Percentiles rank a stretch among this genome's conserved stretches.
phyloP scores from a whole-genome alignment of 2,113 vertebrate genomes.

The Rhabdomys dilectus region DNA sequence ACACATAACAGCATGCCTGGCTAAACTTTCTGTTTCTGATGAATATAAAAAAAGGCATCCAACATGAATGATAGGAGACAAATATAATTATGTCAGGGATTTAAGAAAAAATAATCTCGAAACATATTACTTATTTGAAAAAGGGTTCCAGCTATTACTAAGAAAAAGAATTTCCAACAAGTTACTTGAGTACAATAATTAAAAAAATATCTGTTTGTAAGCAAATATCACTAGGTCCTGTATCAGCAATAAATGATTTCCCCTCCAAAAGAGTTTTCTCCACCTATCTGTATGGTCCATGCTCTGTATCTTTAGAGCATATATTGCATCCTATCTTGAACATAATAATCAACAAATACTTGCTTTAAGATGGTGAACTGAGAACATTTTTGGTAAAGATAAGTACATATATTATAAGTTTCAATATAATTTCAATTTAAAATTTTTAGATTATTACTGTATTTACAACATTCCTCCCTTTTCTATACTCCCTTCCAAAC shows the following conservation, averaged over 20 bases:
- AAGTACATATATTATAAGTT: not conserved
- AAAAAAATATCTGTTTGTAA: not conserved
- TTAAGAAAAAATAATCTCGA: not conserved
- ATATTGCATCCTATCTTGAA: not conserved
- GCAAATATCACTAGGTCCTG: not conserved
- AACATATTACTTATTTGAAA: not conserved
- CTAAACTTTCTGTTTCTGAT: not conserved
- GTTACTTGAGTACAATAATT: not conserved
- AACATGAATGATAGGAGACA: not conserved
- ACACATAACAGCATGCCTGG: not conserved
- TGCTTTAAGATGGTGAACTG: not conserved
- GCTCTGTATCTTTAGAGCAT: not conserved
- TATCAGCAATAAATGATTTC: not conserved
- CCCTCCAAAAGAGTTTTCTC: not conserved
- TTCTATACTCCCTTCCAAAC: not conserved
- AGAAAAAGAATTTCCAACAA: no score
- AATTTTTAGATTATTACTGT: not conserved
- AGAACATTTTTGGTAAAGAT: not conserved
- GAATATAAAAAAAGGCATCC: not conserved
- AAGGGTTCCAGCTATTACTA: not conserved
- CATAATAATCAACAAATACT: not conserved
- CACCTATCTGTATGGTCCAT: fast-evolving
- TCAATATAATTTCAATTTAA: not conserved
- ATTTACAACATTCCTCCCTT: not conserved
- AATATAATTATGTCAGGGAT: not conserved